These are phyloP conservation scores for Herpetotheres cachinnans DNA, from an alignment of 2,113 vertebrate genomes.

Conservation along the genomic window DNA sequence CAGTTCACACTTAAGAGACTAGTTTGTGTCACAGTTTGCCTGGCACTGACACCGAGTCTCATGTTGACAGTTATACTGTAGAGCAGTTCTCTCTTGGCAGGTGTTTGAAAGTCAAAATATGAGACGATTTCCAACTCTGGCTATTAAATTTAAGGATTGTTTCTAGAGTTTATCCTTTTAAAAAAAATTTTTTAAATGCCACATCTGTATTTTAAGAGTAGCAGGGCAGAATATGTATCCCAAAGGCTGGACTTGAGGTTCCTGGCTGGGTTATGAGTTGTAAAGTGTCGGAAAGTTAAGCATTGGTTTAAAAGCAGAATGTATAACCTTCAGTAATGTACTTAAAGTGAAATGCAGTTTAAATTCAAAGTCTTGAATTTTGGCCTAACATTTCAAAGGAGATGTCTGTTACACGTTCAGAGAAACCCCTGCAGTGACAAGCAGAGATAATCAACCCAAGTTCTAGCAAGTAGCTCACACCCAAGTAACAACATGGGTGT, in stretches of 20 bases:
- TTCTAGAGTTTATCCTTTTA: neutral
- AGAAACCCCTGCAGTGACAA: neutral
- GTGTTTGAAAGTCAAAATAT: neutral
- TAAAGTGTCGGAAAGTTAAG: neutral
- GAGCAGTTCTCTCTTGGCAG: neutral
- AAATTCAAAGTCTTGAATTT: neutral
- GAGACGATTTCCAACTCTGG: neutral
- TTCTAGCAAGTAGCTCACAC: neutral
- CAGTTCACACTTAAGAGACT: neutral
- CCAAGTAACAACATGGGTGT: neutral
- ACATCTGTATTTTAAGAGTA: neutral
- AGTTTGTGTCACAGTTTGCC: neutral
- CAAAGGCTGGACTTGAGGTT: neutral
- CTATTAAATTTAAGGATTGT: neutral
- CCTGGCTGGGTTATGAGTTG: neutral
- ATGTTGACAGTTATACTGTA: neutral
- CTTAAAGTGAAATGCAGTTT: neutral
- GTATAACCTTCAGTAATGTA: neutral
- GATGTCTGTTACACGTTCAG: neutral
- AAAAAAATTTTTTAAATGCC: neutral
- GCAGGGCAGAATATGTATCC: neutral
- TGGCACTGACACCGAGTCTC: neutral
- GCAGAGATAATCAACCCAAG: neutral
- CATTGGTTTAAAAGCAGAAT: neutral
- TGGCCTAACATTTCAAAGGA: neutral